These are phyloP conservation scores for Amiota minor DNA, from an alignment of 2,888 invertebrate genomes.

Conservation along the genomic window DNA sequence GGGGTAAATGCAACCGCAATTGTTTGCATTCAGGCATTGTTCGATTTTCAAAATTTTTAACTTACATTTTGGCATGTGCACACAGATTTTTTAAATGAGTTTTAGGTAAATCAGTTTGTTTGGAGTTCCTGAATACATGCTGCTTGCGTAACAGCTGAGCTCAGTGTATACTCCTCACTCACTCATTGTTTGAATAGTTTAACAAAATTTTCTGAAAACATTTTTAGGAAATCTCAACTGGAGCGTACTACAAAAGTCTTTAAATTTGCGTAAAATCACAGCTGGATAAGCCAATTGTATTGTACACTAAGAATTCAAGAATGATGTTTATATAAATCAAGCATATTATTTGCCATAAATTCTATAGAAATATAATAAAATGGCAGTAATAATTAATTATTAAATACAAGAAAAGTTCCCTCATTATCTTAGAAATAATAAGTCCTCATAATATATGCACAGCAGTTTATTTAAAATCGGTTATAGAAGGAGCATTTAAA, in stretches of 20 bases:
- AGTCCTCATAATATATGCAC: no score
- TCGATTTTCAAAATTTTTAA: background rate
- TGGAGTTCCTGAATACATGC: background rate
- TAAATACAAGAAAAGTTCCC: no score
- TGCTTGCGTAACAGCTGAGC: slow-evolving; percentile 24
- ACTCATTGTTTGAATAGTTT: no score
- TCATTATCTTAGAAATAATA: no score
- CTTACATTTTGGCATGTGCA: slow-evolving; percentile 35
- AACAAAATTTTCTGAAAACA: no score
- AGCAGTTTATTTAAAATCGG: no score
- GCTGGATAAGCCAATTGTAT: background rate
- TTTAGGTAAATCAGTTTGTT: slow-evolving; percentile 23
- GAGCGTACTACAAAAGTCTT: background rate
- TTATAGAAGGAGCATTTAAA: no score
- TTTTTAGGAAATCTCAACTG: background rate
- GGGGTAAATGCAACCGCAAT: slow-evolving; percentile 41
- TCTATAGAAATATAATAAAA: no score
- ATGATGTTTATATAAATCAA: no score
- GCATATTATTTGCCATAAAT: no score
- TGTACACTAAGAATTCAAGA: no score
- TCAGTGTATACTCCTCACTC: background rate
- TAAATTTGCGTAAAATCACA: slow-evolving; percentile 13
- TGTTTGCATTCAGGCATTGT: slow-evolving; percentile 33
- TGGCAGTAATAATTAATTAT: no score
- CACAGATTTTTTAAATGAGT: slow-evolving; percentile 20